These are phyloP conservation scores for Erpornis zantholeuca DNA, from an alignment of 2,113 vertebrate species.

Conservation along the genomic window DNA sequence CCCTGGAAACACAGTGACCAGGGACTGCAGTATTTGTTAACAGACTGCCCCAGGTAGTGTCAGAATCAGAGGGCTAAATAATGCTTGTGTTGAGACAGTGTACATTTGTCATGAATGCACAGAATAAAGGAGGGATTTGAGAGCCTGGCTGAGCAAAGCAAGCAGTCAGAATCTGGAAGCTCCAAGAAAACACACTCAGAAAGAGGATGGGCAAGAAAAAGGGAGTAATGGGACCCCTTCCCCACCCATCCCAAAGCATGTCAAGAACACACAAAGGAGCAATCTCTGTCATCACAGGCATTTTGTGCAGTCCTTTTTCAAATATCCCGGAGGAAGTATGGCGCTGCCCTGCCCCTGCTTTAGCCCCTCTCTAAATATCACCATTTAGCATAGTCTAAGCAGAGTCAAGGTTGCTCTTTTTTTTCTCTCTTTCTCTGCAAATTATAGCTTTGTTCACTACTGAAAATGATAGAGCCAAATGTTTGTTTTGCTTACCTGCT, in stretches of 20 bases:
- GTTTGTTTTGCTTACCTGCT: slow-evolving; percentile 57
- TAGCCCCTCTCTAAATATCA: slow-evolving; percentile 11
- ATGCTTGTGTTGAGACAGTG: neutral
- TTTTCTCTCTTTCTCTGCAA: neutral
- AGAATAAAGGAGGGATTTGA: neutral
- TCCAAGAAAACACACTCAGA: neutral
- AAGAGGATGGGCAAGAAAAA: neutral
- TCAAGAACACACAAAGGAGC: neutral
- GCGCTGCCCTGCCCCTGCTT: neutral
- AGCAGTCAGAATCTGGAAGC: neutral
- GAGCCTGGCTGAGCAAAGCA: neutral
- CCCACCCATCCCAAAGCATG: neutral
- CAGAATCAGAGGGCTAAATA: neutral
- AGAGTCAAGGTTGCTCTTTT: slow-evolving; percentile 19
- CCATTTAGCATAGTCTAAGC: neutral
- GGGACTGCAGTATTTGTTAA: neutral
- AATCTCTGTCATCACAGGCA: neutral
- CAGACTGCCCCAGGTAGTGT: neutral
- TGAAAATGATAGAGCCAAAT: slow-evolving; percentile 1
- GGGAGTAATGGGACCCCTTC: neutral
- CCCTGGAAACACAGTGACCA: neutral
- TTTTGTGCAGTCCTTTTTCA: neutral
- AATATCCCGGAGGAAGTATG: neutral
- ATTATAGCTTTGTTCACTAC: slow-evolving; percentile 28
- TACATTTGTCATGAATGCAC: neutral